Evolutionary conservation across 1,140 invertebrate genomes (phyloP).

Genomic region (Nomia melanderi): DNA sequence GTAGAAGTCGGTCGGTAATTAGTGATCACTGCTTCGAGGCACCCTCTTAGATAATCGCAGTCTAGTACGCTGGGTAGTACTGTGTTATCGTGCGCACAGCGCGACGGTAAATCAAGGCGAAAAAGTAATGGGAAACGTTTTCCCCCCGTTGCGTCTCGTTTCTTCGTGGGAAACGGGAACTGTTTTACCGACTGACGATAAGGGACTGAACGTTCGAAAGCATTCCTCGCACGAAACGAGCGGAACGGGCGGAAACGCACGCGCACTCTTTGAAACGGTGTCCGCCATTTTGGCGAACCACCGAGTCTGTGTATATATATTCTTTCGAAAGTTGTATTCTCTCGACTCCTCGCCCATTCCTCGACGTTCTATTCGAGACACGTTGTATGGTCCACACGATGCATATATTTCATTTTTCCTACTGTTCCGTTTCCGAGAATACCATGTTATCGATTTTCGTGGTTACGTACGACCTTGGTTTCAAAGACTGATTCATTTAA

Average conservation of each 20-base stretch:
- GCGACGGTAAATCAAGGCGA: constrained; percentile 6
- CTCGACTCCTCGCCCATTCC: background rate
- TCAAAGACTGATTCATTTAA: constrained; percentile 66
- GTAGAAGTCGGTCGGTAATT: constrained; percentile 60
- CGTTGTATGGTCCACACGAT: background rate
- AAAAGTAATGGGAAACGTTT: background rate
- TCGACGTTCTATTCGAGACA: background rate
- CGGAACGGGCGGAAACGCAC: background rate
- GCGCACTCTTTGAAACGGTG: background rate
- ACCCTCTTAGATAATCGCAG: constrained; percentile 70
- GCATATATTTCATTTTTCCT: constrained; percentile 13
- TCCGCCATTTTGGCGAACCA: background rate
- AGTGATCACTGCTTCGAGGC: constrained; percentile 70
- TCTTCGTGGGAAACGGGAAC: background rate
- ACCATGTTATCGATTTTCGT: constrained; percentile 19
- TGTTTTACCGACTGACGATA: too few relatives aligned
- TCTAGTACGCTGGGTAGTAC: constrained; percentile 80
- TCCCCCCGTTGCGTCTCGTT: constrained; percentile 35
- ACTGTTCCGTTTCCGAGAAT: constrained; percentile 13
- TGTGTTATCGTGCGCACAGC: constrained; percentile 40
- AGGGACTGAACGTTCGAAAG: too few relatives aligned
- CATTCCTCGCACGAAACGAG: background rate
- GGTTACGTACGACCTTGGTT: constrained; percentile 39
- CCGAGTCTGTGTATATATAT: background rate
- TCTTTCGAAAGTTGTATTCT: background rate